Conservation (phyloP, 2,113 vertebrate genomes). For the Regulus satrapa region DNA sequence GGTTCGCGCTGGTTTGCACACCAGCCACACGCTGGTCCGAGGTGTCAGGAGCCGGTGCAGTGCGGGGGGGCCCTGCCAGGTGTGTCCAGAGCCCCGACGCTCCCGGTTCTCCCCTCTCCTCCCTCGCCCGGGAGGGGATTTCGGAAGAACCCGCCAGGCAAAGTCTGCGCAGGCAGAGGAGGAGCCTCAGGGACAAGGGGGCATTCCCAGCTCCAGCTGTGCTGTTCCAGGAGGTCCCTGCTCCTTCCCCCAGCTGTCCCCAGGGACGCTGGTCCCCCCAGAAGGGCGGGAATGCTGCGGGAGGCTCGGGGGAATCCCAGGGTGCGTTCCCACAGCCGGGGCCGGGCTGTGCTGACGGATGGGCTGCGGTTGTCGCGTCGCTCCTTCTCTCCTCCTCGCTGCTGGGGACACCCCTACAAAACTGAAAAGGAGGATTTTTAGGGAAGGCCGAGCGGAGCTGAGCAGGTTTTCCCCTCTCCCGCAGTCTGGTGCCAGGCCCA, state of each 20-base stretch:
- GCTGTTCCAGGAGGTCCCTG: neutral
- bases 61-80: neutral
- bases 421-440: neutral
- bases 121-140: neutral
- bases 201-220: neutral
- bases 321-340: neutral
- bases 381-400: neutral
- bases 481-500: constrained; percentile 63
- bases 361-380: neutral
- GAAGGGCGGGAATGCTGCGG: neutral
- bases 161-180: neutral
- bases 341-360: neutral
- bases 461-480: neutral
- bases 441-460: neutral
- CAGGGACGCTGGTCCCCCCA: neutral
- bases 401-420: neutral
- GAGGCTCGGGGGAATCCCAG: neutral
- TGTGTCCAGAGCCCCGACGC: neutral
- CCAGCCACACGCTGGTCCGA: neutral
- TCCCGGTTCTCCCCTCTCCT: neutral
- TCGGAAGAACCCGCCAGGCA: accelerated
- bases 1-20: neutral
- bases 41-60: neutral
- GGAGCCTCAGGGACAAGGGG: neutral
- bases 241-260: neutral